These are phyloP conservation scores for Cataglyphis altisquamis DNA, from an alignment of 2,888 invertebrate genomes.

Conservation along the genomic window DNA sequence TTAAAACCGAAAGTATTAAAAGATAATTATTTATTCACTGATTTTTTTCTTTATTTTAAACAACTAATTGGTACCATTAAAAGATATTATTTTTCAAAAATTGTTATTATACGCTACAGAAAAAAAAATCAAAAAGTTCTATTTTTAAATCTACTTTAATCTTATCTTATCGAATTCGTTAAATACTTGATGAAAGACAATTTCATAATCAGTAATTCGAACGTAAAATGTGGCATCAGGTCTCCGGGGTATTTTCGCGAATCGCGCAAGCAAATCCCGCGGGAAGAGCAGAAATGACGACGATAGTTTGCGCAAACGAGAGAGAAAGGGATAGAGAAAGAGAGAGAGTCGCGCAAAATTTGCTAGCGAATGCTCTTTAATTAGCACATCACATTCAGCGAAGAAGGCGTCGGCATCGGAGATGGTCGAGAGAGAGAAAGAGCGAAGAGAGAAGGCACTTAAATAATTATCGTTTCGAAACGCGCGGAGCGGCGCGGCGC, in stretches of 20 bases:
- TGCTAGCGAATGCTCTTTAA: constrained; percentile 82
- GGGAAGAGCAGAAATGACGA: constrained; percentile 22
- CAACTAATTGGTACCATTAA: neutral
- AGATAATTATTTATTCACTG: neutral
- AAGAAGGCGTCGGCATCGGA: constrained; percentile 57
- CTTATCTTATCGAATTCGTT: neutral
- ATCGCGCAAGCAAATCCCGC: constrained; percentile 69
- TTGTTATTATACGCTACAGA: neutral
- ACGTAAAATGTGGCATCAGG: constrained; percentile 75
- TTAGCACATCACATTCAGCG: constrained; percentile 78
- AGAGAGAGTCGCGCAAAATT: constrained; percentile 80
- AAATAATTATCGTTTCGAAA: constrained; percentile 84
- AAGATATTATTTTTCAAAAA: neutral
- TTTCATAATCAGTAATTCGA: constrained; percentile 26
- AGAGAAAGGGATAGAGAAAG: constrained; percentile 74
- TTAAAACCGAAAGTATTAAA: neutral
- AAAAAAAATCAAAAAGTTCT: neutral
- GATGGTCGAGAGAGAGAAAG: constrained; percentile 52
- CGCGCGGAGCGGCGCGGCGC: constrained; percentile 62
- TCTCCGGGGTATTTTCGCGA: constrained; percentile 74
- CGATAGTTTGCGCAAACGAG: constrained; percentile 75
- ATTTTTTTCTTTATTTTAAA: neutral
- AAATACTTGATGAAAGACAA: constrained; percentile 1
- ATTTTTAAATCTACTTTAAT: constrained; percentile 30
- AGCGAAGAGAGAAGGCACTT: constrained; percentile 76